phyloP scores from a whole-genome alignment of 2,797 vertebrate genomes.

The Cebuella pygmaea region DNA sequence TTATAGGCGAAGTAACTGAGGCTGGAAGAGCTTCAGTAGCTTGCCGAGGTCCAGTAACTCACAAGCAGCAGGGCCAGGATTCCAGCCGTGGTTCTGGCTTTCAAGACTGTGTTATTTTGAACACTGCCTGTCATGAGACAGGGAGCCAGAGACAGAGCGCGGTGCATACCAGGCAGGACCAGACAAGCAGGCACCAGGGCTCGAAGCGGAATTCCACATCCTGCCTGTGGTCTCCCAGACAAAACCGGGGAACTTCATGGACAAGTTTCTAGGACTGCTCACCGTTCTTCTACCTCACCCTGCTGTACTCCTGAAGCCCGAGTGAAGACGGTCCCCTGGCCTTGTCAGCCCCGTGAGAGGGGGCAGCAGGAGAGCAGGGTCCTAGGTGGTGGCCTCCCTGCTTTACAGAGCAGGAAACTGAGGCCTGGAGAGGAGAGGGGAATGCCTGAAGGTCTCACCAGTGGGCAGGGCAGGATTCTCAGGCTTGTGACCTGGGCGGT shows the following conservation, averaged over 20 bases:
- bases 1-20: background rate
- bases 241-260: background rate
- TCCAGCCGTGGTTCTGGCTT: background rate
- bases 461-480: background rate
- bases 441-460: background rate
- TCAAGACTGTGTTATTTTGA: background rate
- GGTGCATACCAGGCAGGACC: conserved; percentile 35
- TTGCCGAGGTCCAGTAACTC: background rate
- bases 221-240: background rate
- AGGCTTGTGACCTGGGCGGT: too few species aligned
- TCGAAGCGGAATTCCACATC: background rate
- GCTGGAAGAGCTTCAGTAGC: background rate
- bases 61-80: too few species aligned
- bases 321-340: background rate
- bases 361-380: background rate
- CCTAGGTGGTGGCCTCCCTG: background rate
- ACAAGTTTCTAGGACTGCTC: background rate
- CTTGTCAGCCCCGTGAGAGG: background rate
- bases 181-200: background rate
- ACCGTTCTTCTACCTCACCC: background rate
- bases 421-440: background rate
- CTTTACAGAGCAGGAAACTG: background rate
- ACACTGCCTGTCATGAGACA: background rate
- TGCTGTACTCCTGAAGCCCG: background rate
- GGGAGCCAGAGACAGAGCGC: background rate